phyloP scores from a whole-genome alignment of 1,140 invertebrate genomes.

The Kradibia gibbosae region DNA sequence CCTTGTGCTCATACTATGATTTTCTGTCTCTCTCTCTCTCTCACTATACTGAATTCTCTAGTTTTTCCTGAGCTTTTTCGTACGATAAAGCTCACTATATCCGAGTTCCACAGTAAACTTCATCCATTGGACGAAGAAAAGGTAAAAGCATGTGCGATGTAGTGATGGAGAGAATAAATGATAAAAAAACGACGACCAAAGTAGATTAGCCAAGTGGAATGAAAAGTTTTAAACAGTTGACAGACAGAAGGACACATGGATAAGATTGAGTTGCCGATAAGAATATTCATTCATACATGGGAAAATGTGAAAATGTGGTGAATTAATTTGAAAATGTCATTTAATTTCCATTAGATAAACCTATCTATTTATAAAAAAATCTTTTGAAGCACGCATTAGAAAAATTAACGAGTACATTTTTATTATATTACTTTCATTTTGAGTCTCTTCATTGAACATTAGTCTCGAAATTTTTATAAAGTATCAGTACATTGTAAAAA shows the following conservation, averaged over 20 bases:
- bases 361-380: background rate
- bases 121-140: conserved; percentile 1
- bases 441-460: too few species aligned
- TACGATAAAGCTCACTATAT: conserved; percentile 31
- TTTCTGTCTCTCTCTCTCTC: conserved; percentile 1
- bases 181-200: conserved; percentile 31
- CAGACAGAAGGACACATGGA: background rate
- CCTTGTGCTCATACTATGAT: too few species aligned
- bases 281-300: conserved; percentile 28
- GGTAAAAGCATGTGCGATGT: background rate
- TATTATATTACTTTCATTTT: background rate
- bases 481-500: too few species aligned
- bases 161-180: conserved; percentile 18
- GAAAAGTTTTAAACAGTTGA: conserved; percentile 32
- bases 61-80: conserved; percentile 10
- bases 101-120: conserved; percentile 13
- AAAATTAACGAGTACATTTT: background rate
- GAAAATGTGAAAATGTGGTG: conserved; percentile 35
- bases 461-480: too few species aligned
- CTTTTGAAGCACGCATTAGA: background rate
- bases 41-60: background rate
- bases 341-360: background rate
- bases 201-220: conserved; percentile 27
- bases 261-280: conserved; percentile 33
- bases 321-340: conserved; percentile 35